These are phyloP conservation scores for Penaeus indicus DNA, from an alignment of 1,140 invertebrate species.

Conservation along the genomic window DNA sequence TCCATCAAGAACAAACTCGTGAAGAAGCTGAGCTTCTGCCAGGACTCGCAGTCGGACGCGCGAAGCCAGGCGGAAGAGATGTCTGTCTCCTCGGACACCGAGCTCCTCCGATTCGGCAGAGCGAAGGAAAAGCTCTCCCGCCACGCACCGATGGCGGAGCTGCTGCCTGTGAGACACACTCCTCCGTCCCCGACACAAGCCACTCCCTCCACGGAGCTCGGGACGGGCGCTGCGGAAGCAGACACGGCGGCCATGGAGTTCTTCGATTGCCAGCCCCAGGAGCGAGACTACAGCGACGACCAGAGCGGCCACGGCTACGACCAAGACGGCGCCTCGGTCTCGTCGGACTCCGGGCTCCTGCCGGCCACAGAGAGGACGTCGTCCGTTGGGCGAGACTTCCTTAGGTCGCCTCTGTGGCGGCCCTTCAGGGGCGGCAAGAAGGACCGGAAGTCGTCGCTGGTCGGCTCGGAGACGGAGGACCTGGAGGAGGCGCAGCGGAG, in stretches of 20 bases:
- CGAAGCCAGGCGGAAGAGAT: too few relatives aligned
- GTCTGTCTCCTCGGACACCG: neutral
- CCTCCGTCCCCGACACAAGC: conserved; percentile 32
- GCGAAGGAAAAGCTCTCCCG: neutral
- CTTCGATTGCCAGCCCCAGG: neutral
- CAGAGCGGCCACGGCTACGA: neutral
- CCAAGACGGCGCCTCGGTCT: conserved; percentile 35
- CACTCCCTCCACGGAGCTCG: neutral
- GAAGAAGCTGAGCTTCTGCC: neutral
- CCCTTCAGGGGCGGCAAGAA: neutral
- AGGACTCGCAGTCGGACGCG: too few relatives aligned
- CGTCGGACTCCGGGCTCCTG: conserved; percentile 40
- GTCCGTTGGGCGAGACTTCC: neutral
- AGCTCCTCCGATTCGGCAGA: neutral
- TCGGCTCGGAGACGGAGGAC: too few relatives aligned
- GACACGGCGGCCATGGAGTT: neutral
- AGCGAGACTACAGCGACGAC: neutral
- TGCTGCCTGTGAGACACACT: conserved; percentile 43
- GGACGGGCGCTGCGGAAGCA: neutral
- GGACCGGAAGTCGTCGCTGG: neutral
- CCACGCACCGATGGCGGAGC: neutral
- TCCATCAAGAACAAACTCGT: neutral
- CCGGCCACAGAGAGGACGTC: conserved; percentile 19
- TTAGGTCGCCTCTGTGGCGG: conserved; percentile 35
- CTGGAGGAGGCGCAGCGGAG: too few relatives aligned